Conservation (phyloP, 2,797 vertebrate genomes). For the Anolis apletophallus region DNA sequence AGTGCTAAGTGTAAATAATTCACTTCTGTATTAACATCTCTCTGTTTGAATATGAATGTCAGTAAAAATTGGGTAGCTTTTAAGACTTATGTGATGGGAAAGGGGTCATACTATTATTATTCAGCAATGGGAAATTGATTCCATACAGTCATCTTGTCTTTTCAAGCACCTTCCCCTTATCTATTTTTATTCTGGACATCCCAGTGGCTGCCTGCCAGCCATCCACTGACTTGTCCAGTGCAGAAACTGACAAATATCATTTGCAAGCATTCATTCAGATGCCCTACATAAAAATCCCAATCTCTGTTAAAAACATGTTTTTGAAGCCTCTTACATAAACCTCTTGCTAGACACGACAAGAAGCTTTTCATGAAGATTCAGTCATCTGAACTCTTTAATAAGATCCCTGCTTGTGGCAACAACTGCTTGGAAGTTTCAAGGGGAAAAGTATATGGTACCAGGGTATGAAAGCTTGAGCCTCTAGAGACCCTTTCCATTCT, state of each 20-base stretch:
- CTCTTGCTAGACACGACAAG: slow-evolving; percentile 5
- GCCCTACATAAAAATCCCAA: slow-evolving; percentile 12
- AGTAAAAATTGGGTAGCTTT: neutral
- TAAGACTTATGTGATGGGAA: neutral
- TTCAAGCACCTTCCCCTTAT: neutral
- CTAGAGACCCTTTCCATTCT: neutral
- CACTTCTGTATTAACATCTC: slow-evolving; percentile 21
- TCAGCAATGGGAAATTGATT: neutral
- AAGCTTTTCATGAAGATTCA: slow-evolving; percentile 10
- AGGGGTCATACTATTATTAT: neutral
- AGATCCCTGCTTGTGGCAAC: neutral
- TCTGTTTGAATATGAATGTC: no score
- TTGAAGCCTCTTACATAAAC: slow-evolving; percentile 8
- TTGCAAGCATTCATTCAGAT: slow-evolving; percentile 14
- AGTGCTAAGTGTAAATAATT: neutral
- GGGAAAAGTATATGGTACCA: neutral
- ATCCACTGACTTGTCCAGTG: neutral
- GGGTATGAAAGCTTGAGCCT: neutral
- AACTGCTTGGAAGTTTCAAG: neutral
- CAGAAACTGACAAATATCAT: neutral
- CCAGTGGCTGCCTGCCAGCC: neutral
- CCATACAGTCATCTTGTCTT: neutral
- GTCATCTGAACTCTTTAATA: slow-evolving; percentile 6
- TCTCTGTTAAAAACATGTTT: slow-evolving; percentile 7
- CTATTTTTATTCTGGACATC: neutral